Evolutionary conservation across 2,113 vertebrate species (phyloP).

Genomic region (Anolis carolinensis): DNA sequence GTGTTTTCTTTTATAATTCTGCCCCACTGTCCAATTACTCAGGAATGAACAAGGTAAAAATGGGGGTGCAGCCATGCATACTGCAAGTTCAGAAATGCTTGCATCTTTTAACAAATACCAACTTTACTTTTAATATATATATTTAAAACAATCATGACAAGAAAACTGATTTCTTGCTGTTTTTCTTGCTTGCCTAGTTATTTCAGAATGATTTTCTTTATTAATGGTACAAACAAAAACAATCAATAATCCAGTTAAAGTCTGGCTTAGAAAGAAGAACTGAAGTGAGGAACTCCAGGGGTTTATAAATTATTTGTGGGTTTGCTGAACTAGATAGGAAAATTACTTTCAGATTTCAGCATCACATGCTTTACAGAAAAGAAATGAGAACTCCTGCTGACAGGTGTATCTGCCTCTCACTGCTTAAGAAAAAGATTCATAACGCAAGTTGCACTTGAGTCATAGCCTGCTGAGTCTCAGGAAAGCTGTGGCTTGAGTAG

Average conservation of each 20-base stretch:
- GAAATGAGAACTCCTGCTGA: slow-evolving; percentile 28
- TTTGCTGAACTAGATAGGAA: slow-evolving; percentile 13
- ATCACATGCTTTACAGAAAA: slow-evolving; percentile 36
- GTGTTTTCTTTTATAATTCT: neutral
- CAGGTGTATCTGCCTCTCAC: slow-evolving; percentile 16
- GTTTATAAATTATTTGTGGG: neutral
- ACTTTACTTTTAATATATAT: neutral
- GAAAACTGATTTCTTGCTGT: neutral
- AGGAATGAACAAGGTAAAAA: neutral
- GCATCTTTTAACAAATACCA: neutral
- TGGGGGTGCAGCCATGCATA: neutral
- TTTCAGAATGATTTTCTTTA: neutral
- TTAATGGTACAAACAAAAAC: neutral
- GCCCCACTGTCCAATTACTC: neutral
- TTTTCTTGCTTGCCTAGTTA: neutral
- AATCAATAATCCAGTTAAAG: neutral
- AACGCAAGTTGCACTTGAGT: slow-evolving; percentile 6
- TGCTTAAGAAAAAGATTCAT: slow-evolving; percentile 24
- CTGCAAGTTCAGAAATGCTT: neutral
- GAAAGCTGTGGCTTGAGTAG: neutral
- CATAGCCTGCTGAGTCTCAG: slow-evolving; percentile 24
- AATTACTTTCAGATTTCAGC: slow-evolving; percentile 37
- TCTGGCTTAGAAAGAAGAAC: neutral
- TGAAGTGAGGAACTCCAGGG: neutral
- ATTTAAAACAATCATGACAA: no score